Base-by-base conservation (phyloP, 2,113 vertebrate genomes). In the Sigmodon hispidus region DNA sequence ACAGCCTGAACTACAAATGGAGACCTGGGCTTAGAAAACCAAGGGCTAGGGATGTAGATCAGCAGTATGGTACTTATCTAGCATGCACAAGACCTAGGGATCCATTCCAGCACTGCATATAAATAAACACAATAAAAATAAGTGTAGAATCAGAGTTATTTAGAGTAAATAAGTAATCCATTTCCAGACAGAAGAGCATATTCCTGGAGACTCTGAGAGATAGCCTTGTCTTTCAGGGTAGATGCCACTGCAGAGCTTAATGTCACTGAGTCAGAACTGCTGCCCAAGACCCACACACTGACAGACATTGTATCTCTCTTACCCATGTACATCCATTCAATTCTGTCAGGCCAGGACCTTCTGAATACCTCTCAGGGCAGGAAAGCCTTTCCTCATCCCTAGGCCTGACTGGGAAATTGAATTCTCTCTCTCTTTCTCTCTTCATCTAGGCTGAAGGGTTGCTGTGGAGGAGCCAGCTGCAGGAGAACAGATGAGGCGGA, bases 341-440 rank as follows among this genome's bases (percentile, higher is more conserved):
- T 75, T 55, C 75, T 26, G 0, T 79, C 63, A 9, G 1, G 0
- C 72, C 36, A 40, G 55, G 2, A 15, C 61, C 15, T 75, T 73
- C 55, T 26, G 43, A 89, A 13, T 57, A 45, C 40, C 76, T 80
- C 11, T 65, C 0, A 34, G 76, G 52, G 10, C 59, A 77, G 67
- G 69, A 90, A 83, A 87, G 43, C 65, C 90, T 80, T 87, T 87
- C 31, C 84, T 91, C 70, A 7, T 70, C 16, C 36, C 45, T 52
- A 69, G 5, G 92, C 59, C 91, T 11, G 72, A 21, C 85, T 70
- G 43, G 36, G 22, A 48, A 83, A 79, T 29, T 90, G 97, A 88
- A 93, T 93, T 70, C 93, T 90, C 89, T 75, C 52, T 63, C 22
- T 48, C 84, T 31, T 61, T 81, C 72, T 89, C 91, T 84, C 93